Percentiles rank a stretch among this genome's conserved stretches.
Conservation (phyloP, 2,797 vertebrate species). For the Serranus cabrilla region DNA sequence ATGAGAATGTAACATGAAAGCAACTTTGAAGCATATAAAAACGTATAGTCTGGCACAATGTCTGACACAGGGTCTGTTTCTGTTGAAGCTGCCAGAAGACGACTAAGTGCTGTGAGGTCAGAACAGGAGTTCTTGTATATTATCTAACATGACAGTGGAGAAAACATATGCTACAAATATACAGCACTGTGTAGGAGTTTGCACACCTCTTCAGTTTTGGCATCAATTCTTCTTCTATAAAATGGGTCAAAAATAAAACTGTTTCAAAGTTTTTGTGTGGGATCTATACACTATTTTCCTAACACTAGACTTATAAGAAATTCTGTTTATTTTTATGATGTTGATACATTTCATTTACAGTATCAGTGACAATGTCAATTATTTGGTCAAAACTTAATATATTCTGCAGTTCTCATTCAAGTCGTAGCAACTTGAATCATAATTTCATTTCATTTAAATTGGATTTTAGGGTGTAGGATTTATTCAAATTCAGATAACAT, state of each 20-base stretch:
- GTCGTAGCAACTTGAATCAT: conserved; percentile 39
- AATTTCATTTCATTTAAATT: conserved; percentile 34
- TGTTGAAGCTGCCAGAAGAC: conserved; percentile 28
- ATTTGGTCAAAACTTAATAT: conserved; percentile 29
- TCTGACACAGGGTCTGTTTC: conserved; percentile 32
- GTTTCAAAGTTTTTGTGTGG: background rate
- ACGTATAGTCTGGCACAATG: conserved; percentile 36
- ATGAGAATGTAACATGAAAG: conserved; percentile 50
- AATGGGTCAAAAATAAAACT: background rate
- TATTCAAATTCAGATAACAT: conserved; percentile 21
- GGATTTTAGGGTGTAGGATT: conserved; percentile 15
- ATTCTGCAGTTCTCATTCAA: conserved; percentile 25
- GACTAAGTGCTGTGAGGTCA: conserved; percentile 7
- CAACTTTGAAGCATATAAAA: conserved; percentile 37
- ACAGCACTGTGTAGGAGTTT: conserved; percentile 7
- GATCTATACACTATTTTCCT: background rate
- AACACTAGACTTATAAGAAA: no score
- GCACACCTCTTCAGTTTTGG: background rate
- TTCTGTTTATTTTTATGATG: background rate
- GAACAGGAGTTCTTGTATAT: conserved; percentile 24
- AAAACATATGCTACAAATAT: conserved; percentile 27
- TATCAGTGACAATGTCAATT: conserved; percentile 4
- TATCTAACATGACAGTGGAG: background rate
- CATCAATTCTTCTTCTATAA: background rate
- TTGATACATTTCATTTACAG: background rate